These are phyloP conservation scores for Microplitis mediator DNA, from an alignment of 1,140 invertebrate genomes.

Conservation along the genomic window DNA sequence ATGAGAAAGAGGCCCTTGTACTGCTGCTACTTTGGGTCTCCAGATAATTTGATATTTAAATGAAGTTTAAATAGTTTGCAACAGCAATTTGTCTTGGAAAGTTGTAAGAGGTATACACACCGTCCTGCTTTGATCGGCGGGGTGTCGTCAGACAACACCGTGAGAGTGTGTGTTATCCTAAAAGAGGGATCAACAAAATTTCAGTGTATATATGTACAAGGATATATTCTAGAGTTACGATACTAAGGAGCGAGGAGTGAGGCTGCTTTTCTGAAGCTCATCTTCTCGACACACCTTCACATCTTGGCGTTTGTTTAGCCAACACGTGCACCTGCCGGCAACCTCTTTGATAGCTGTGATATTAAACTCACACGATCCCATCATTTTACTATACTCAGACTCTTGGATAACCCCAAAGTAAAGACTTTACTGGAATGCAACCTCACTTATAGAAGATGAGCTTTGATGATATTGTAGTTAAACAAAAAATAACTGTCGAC, in stretches of 20 bases:
- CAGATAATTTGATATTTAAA: constrained; percentile 53
- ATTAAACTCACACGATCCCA: constrained; percentile 15
- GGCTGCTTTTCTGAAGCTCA: constrained; percentile 11
- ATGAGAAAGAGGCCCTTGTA: constrained; percentile 3
- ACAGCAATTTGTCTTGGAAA: constrained; percentile 52
- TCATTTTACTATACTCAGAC: not conserved
- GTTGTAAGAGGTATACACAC: constrained; percentile 29
- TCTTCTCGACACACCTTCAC: constrained; percentile 9
- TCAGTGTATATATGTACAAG: not conserved
- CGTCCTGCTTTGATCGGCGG: not conserved
- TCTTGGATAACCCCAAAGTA: not conserved
- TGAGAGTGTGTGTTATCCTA: not conserved
- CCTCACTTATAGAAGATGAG: not conserved
- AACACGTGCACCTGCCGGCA: constrained; percentile 13
- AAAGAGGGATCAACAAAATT: not conserved
- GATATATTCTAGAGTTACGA: not conserved
- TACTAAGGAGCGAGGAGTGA: not conserved
- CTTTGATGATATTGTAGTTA: not conserved
- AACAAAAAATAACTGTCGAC: not conserved
- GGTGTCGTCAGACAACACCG: not conserved
- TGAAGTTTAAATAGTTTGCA: constrained; percentile 53
- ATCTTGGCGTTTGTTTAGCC: constrained; percentile 8
- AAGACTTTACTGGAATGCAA: not conserved
- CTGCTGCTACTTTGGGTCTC: constrained; percentile 30
- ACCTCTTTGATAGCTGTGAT: constrained; percentile 10